phyloP scores from a whole-genome alignment of 2,113 vertebrate genomes.

The Rhinolophus sinicus region DNA sequence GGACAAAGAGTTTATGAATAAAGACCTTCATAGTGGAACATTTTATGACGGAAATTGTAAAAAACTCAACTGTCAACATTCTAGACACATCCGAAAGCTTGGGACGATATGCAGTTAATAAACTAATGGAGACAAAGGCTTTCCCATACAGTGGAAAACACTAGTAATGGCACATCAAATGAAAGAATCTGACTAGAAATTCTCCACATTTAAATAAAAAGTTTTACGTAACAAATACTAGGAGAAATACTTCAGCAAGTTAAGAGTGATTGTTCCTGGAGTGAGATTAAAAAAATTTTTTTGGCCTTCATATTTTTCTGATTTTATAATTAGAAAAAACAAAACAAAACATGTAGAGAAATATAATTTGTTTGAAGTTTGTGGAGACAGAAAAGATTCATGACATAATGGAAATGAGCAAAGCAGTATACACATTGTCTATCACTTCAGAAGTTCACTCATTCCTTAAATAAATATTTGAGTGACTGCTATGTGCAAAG shows the following conservation, averaged over 20 bases:
- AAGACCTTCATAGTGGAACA: neutral
- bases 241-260: neutral
- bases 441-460: neutral
- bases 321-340: slow-evolving; percentile 28
- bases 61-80: neutral
- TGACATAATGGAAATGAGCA: neutral
- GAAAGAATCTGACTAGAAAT: neutral
- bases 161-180: neutral
- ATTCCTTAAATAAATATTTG: neutral
- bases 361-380: slow-evolving; percentile 1
- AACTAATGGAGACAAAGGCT: neutral
- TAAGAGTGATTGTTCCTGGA: neutral
- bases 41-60: neutral
- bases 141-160: neutral
- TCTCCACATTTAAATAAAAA: neutral
- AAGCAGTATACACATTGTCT: slow-evolving; percentile 32
- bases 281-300: neutral
- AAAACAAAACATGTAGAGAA: neutral
- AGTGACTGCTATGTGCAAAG: neutral
- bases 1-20: neutral
- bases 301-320: neutral
- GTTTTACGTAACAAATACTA: neutral
- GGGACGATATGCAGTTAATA: neutral
- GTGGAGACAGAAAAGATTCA: neutral
- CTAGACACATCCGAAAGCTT: neutral